Conservation (phyloP, 2,113 vertebrate genomes). For the Oryzias melastigma region DNA sequence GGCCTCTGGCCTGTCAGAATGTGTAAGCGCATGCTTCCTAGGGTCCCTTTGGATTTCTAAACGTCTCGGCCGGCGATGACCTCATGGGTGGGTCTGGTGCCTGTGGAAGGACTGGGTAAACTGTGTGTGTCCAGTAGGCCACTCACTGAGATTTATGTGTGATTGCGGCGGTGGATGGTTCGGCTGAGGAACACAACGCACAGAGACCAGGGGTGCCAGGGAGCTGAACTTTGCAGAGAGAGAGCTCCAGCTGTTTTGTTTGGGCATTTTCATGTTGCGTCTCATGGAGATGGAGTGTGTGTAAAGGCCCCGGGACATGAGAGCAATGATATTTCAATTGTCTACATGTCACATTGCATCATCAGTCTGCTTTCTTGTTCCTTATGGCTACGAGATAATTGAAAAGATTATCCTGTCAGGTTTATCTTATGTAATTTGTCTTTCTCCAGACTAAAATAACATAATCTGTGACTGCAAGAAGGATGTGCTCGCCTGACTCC, state of each 20-base stretch:
- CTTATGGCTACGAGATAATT: conserved; percentile 64
- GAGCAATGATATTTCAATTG: conserved; percentile 68
- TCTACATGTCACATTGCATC: conserved; percentile 57
- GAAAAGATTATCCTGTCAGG: conserved; percentile 72
- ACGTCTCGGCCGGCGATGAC: conserved; percentile 86
- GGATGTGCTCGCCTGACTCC: conserved; percentile 28
- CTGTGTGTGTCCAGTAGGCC: conserved; percentile 56
- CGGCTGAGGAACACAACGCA: conserved; percentile 42
- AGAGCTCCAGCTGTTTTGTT: conserved; percentile 57
- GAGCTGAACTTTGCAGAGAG: conserved; percentile 51
- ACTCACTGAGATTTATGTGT: conserved; percentile 65
- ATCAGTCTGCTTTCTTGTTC: conserved; percentile 43
- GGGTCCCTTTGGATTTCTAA: conserved; percentile 86
- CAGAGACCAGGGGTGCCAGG: conserved; percentile 33
- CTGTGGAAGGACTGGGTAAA: conserved; percentile 68
- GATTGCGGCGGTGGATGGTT: conserved; percentile 44
- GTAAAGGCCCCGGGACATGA: conserved; percentile 37
- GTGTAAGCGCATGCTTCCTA: conserved; percentile 88
- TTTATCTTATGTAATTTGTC: conserved; percentile 58
- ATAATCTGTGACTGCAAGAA: conserved; percentile 48
- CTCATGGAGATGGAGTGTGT: conserved; percentile 39
- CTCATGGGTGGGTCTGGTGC: conserved; percentile 85
- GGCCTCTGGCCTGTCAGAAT: conserved; percentile 86
- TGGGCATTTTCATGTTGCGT: conserved; percentile 38
- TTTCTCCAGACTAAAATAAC: conserved; percentile 34